Evolutionary conservation across 2,113 vertebrate genomes (phyloP).

Genomic region (Pelodiscus sinensis): DNA sequence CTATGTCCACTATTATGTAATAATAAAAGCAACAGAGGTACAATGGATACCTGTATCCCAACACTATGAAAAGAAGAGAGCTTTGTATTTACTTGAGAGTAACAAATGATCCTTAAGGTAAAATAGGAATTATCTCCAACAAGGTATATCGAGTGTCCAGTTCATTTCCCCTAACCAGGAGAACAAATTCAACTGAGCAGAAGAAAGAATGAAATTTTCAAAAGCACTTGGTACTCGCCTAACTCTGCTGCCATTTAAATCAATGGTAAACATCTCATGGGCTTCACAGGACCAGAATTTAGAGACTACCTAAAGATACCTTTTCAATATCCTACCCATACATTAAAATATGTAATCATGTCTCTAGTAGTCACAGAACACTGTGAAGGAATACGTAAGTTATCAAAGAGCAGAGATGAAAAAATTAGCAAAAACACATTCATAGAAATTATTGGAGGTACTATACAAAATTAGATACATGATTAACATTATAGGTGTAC

Average conservation of each 20-base stretch:
- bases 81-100: constrained; percentile 48
- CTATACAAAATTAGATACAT: neutral
- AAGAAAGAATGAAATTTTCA: neutral
- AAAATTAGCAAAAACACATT: neutral
- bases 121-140: constrained; percentile 56
- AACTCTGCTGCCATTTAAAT: neutral
- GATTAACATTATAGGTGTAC: constrained; percentile 68
- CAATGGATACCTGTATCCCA: constrained; percentile 26
- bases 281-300: constrained; percentile 21
- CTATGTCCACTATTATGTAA: constrained; percentile 41
- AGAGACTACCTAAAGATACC: constrained; percentile 32
- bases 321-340: neutral
- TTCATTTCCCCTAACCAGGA: constrained; percentile 54
- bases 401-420: neutral
- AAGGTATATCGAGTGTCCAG: constrained; percentile 28
- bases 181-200: constrained; percentile 43
- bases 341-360: neutral
- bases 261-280: neutral
- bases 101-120: constrained; percentile 52
- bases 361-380: neutral
- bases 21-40: constrained; percentile 37
- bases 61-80: constrained; percentile 41
- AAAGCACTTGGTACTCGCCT: neutral
- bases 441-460: neutral
- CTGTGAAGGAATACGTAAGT: neutral